A percentile compares a stretch with the other conserved stretches of the same genome.
Evolutionary conservation across 2,797 vertebrate genomes (phyloP).

Genomic region (Arctocebus calabarensis): DNA sequence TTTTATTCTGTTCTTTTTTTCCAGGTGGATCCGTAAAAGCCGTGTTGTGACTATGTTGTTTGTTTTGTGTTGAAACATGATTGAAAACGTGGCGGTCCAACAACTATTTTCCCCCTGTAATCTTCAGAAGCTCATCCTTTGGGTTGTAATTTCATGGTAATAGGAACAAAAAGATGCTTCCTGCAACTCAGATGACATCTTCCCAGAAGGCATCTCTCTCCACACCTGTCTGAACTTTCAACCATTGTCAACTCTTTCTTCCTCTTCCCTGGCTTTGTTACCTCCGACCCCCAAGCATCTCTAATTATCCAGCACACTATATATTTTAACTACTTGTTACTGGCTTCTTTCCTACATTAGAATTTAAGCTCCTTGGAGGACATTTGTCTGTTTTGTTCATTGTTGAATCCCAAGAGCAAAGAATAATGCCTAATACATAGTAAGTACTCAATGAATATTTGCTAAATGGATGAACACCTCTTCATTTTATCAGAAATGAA

Average conservation of each 20-base stretch:
- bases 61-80: neutral
- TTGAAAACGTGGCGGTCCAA: neutral
- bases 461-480: neutral
- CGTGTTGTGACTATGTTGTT: neutral
- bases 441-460: neutral
- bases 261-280: neutral
- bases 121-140: neutral
- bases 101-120: neutral
- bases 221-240: neutral
- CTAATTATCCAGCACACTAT: neutral
- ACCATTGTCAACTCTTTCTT: neutral
- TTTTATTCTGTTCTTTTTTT: neutral
- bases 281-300: neutral
- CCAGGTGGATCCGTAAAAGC: neutral
- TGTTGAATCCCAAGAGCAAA: neutral
- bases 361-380: neutral
- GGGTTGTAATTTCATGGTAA: neutral
- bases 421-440: neutral
- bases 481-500: neutral
- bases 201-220: neutral
- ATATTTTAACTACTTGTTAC: neutral
- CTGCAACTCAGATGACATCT: neutral
- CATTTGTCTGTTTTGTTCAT: neutral
- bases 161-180: neutral
- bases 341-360: neutral